These are phyloP conservation scores for Drosophila burlai DNA, from an alignment of 1,140 invertebrate genomes.

Conservation along the genomic window DNA sequence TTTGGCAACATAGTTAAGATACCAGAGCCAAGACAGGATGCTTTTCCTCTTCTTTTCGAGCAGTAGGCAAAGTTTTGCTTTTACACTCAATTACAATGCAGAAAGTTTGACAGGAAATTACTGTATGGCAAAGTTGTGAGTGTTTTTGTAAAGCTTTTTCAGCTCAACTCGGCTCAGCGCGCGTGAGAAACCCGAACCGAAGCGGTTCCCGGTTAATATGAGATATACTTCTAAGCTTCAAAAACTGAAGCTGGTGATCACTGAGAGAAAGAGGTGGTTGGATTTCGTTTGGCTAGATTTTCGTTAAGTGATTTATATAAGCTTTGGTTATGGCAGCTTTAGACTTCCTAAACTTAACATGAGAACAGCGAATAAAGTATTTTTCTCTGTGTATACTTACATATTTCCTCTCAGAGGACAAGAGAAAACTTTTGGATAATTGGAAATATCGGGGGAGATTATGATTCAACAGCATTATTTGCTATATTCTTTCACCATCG, in stretches of 20 bases:
- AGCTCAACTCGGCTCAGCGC: slow-evolving; percentile 18
- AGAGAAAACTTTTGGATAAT: slow-evolving; percentile 11
- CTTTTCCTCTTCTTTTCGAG: slow-evolving; percentile 24
- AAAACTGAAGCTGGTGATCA: neutral
- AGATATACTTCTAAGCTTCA: slow-evolving; percentile 7
- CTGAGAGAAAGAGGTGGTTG: neutral
- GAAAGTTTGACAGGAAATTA: slow-evolving; percentile 80
- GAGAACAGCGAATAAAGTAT: neutral
- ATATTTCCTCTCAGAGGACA: neutral
- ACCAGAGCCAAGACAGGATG: slow-evolving; percentile 64
- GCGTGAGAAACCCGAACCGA: slow-evolving; percentile 18
- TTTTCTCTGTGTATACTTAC: neutral
- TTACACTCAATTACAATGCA: slow-evolving; percentile 84
- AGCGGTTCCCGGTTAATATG: slow-evolving; percentile 18
- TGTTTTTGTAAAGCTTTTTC: slow-evolving; percentile 49
- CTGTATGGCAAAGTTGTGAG: slow-evolving; percentile 70
- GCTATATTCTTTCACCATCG: neutral
- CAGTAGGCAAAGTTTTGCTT: slow-evolving; percentile 75
- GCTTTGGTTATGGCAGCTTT: too few relatives aligned
- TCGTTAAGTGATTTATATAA: too few relatives aligned
- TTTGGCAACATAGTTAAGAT: slow-evolving; percentile 64
- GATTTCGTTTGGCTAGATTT: neutral
- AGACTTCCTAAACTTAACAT: too few relatives aligned
- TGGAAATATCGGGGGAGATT: slow-evolving; percentile 27
- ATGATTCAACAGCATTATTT: slow-evolving; percentile 30